Conservation (phyloP, 1,140 invertebrate genomes). For the Diachasma alloeum region DNA sequence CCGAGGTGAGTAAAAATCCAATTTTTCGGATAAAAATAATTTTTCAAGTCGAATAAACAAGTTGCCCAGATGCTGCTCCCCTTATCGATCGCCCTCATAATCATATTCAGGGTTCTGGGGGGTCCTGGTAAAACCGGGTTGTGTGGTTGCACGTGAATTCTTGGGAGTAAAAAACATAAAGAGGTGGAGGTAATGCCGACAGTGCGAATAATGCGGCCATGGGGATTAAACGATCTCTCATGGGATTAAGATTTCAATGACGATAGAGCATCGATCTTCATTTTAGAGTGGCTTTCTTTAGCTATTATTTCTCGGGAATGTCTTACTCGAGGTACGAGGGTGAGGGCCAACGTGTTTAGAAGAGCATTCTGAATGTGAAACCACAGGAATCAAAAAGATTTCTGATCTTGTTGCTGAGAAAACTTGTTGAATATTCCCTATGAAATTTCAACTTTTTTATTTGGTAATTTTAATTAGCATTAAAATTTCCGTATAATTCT, state of each 20-base stretch:
- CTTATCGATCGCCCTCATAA: neutral
- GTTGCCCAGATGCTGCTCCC: conserved; percentile 10
- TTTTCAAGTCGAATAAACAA: conserved; percentile 5
- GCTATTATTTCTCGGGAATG: neutral
- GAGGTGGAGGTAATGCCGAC: neutral
- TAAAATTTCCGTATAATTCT: no score
- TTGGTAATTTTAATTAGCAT: no score
- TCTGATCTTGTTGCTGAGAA: neutral
- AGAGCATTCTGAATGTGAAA: neutral
- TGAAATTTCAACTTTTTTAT: no score
- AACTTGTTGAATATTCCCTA: no score
- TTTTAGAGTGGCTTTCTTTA: neutral
- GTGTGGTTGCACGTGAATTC: neutral
- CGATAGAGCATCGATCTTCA: conserved; percentile 24
- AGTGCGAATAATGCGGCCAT: conserved; percentile 22
- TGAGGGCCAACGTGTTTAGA: neutral
- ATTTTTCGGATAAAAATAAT: conserved; percentile 31
- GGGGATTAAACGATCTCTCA: conserved; percentile 30
- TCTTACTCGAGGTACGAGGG: neutral
- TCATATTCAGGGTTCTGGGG: neutral
- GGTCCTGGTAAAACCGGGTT: conserved; percentile 22
- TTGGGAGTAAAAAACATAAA: neutral
- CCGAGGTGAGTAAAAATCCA: conserved; percentile 77
- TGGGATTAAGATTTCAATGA: conserved; percentile 31
- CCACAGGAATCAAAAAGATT: neutral